phyloP scores from a whole-genome alignment of 53 echinoderm and acorn worm genomes.

The Holothuria scabra region DNA sequence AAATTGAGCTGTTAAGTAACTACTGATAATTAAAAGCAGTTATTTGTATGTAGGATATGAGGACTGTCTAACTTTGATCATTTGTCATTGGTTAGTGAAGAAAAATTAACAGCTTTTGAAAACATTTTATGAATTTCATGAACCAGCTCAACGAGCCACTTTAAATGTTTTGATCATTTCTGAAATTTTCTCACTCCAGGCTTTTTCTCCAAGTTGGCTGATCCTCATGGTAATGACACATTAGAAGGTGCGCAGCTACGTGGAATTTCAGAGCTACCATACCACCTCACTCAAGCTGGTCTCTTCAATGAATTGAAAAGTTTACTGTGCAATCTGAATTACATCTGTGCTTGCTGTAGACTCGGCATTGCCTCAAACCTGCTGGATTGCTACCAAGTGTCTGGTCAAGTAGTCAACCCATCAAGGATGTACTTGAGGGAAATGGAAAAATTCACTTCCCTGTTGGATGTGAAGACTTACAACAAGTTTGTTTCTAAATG shows the following conservation, averaged over 20 bases:
- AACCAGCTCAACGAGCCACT: no score
- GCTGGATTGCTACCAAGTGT: constrained; percentile 77
- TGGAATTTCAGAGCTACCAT: constrained; percentile 80
- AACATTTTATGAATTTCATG: no score
- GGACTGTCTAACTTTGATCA: no score
- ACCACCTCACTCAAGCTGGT: constrained; percentile 82
- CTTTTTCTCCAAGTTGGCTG: constrained; percentile 79
- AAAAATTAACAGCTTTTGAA: no score
- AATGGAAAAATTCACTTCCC: constrained; percentile 78
- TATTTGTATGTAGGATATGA: no score
- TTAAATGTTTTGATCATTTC: not conserved
- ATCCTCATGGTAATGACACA: constrained; percentile 52
- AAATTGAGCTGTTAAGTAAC: no score
- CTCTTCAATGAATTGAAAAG: constrained; percentile 67
- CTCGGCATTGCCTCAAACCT: constrained; percentile 70
- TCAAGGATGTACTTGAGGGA: constrained; percentile 64
- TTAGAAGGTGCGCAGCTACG: constrained; percentile 66
- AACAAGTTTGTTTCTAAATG: constrained; percentile 78
- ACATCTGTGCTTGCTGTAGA: constrained; percentile 79
- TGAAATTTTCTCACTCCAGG: constrained; percentile 46
- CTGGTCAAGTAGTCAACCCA: constrained; percentile 24
- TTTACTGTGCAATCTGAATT: constrained; percentile 74
- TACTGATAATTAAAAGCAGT: no score
- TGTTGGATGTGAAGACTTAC: constrained; percentile 64
- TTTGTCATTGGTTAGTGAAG: no score